Evolutionary conservation across 2,797 vertebrate species (phyloP), one percentile per base, ranked within the genome.

Genomic region (Harpagifer antarcticus): DNA sequence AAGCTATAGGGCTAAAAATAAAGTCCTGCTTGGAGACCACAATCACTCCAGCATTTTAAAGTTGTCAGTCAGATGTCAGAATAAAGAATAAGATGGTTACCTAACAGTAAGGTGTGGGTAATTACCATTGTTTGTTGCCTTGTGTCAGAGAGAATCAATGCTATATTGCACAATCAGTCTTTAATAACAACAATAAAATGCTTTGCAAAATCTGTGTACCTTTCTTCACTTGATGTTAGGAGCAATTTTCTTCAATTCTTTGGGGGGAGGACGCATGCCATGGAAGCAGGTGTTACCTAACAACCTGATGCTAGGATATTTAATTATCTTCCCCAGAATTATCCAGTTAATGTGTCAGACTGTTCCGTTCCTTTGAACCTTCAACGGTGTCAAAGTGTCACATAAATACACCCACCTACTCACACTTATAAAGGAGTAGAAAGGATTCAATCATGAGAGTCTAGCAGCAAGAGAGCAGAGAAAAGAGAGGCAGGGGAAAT

Each of bases 361-460:
- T 61, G 78, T 58, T 78, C 58, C 76, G 56, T 43, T 6, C 8
- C 63, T 72, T 48, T 74, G 63, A 84, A 81, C 63, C 74, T 82
- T 86, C 87, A 79, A 27, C 20, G 23, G 73, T 89, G 81, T 86
- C 88, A 84, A 62, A 19, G 74, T 83, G 78, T 78, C 81, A 79
- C 70, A 74, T 76, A 67, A 78, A 70, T 76, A 33, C 75, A 66
- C 60, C 65, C 63, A 61, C 84, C 77, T 67, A 85, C 85, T 72
- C 80, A 68, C 66, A 70, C 50, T 71, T 75, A 56, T 9, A 59
- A 37, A 37, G 49, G 60, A 55, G 47, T 74, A 37, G 19, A 42
- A 42, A 13, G 20, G 69, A 48, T 73, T 76, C 23, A 74, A 43
- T 78, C 56, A 53, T 31, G 49, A 56, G 33, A 58, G 23, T 9